Evolutionary conservation across 2,888 invertebrate genomes (phyloP).

Genomic region (Perdita meconis): DNA sequence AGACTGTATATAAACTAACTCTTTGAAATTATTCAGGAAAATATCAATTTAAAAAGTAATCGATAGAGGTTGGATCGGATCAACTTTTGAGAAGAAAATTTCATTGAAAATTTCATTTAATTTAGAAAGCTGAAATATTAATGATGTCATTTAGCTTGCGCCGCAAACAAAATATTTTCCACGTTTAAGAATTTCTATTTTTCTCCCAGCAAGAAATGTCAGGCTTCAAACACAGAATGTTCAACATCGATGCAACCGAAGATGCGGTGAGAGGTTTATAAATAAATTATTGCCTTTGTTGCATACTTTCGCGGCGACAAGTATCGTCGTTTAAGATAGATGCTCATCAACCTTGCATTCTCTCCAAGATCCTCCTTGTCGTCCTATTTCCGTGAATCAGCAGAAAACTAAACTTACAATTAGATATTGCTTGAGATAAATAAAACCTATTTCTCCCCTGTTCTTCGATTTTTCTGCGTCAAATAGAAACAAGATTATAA

Average conservation of each 20-base stretch:
- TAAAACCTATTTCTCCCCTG: no score
- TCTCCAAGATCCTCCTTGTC: slow-evolving; percentile 40
- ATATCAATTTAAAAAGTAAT: no score
- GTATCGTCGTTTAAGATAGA: slow-evolving; percentile 19
- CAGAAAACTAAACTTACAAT: slow-evolving; percentile 30
- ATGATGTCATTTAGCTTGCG: background rate
- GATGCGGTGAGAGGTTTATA: slow-evolving; percentile 47
- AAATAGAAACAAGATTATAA: no score
- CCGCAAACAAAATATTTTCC: background rate
- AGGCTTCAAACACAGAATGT: slow-evolving; percentile 36
- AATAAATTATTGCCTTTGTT: slow-evolving; percentile 48
- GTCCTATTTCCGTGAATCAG: slow-evolving; percentile 52
- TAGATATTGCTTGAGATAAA: background rate
- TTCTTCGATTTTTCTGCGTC: no score
- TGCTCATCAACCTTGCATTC: slow-evolving; percentile 49
- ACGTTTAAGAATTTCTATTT: background rate
- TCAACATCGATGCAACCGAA: slow-evolving; percentile 37
- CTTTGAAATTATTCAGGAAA: background rate
- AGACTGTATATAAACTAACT: no score
- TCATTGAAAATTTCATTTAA: no score
- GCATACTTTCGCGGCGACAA: slow-evolving; percentile 18
- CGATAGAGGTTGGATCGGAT: no score
- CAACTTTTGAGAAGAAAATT: no score
- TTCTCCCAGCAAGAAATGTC: slow-evolving; percentile 59
- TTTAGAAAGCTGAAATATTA: background rate